These are phyloP conservation scores for Griposia aprilina DNA, from an alignment of 2,888 invertebrate genomes.

Conservation along the genomic window DNA sequence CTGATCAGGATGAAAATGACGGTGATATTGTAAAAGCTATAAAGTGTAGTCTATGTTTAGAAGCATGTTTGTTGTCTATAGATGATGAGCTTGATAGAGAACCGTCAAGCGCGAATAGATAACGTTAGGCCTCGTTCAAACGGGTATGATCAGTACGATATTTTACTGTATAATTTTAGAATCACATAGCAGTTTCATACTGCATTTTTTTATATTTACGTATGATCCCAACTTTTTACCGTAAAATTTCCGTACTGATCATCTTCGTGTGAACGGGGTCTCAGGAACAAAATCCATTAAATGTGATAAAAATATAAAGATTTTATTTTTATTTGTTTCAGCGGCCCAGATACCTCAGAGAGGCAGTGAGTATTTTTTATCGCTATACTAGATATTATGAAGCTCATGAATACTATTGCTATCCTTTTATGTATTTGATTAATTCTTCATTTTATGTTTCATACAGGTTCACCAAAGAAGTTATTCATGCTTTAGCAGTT, in stretches of 20 bases:
- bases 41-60: slow-evolving; percentile 81
- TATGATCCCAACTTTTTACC: neutral
- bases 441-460: slow-evolving; percentile 17
- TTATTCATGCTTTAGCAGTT: neutral
- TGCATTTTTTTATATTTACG: neutral
- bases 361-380: slow-evolving; percentile 94
- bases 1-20: neutral
- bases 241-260: neutral
- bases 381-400: neutral
- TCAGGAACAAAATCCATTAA: neutral
- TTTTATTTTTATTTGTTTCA: slow-evolving; percentile 91
- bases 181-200: neutral
- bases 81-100: slow-evolving; percentile 73
- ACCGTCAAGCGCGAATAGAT: slow-evolving; percentile 55
- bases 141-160: neutral
- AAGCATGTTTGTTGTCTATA: slow-evolving; percentile 88
- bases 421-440: neutral
- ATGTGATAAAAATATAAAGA: slow-evolving; percentile 43
- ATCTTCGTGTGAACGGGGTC: neutral
- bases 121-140: slow-evolving; percentile 8
- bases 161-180: neutral
- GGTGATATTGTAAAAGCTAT: slow-evolving; percentile 75
- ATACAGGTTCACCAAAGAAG: slow-evolving; percentile 34
- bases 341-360: slow-evolving; percentile 97
- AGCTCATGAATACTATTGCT: slow-evolving; percentile 3